These are phyloP conservation scores for Myxocyprinus asiaticus DNA, from an alignment of 2,113 vertebrate genomes.

Conservation along the genomic window DNA sequence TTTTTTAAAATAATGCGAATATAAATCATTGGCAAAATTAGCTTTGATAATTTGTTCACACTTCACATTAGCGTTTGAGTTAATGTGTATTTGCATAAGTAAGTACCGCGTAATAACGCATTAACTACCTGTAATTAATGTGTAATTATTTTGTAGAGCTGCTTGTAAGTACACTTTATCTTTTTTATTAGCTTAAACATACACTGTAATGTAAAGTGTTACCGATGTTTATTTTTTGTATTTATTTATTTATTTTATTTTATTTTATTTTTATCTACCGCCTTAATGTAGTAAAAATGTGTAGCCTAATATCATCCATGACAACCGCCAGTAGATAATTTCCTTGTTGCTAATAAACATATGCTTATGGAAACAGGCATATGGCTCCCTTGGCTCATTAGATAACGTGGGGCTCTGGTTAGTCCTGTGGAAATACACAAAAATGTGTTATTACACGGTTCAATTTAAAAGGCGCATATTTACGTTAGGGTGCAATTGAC, in stretches of 20 bases:
- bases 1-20: not conserved
- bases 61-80: not conserved
- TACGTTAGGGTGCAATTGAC: slow-evolving; percentile 50
- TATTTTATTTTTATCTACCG: too few relatives aligned
- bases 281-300: too few relatives aligned
- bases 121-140: not conserved
- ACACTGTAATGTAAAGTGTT: too few relatives aligned
- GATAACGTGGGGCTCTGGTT: slow-evolving; percentile 23
- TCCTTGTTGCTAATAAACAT: slow-evolving; percentile 11
- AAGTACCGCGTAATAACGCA: slow-evolving; percentile 36
- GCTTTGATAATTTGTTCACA: not conserved
- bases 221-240: too few relatives aligned
- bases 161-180: not conserved
- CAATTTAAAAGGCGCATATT: slow-evolving; percentile 30
- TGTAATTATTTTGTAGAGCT: slow-evolving; percentile 20
- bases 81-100: slow-evolving; percentile 33
- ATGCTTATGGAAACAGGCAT: not conserved
- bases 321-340: not conserved
- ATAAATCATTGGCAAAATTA: slow-evolving; percentile 3
- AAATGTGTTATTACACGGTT: slow-evolving; percentile 24
- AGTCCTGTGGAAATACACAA: slow-evolving; percentile 28
- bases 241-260: too few relatives aligned
- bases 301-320: not conserved
- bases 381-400: slow-evolving; percentile 37
- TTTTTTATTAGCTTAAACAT: not conserved